Percentiles rank a stretch among this genome's conserved stretches.
Evolutionary conservation across 2,113 vertebrate species (phyloP).

Genomic region (Nibea coibor): DNA sequence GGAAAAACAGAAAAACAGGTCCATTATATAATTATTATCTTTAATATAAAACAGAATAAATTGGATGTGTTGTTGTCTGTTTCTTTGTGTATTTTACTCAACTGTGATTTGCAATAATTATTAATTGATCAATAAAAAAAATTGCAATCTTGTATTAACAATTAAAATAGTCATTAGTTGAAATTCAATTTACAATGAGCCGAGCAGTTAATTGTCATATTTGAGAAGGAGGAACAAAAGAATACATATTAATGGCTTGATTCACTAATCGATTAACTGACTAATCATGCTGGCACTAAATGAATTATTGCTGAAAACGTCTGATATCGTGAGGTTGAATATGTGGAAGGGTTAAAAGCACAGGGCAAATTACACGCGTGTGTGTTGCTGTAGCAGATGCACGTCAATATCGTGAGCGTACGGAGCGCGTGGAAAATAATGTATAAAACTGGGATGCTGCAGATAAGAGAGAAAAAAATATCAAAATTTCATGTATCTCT

Average conservation of each 20-base stretch:
- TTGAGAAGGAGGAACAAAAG: background rate
- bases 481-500: background rate
- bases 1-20: background rate
- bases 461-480: constrained; percentile 12
- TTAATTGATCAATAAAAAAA: background rate
- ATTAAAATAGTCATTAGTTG: background rate
- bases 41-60: background rate
- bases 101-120: background rate
- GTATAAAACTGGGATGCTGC: background rate
- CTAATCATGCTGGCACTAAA: background rate
- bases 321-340: background rate
- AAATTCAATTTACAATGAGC: background rate
- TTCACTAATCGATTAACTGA: background rate
- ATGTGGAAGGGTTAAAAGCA: background rate
- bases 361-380: background rate
- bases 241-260: background rate
- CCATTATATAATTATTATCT: background rate
- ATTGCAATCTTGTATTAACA: background rate
- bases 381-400: background rate
- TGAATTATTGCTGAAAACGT: background rate
- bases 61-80: background rate
- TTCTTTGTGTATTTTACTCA: background rate
- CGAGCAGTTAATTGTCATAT: background rate
- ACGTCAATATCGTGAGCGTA: background rate
- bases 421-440: background rate